Conservation (phyloP, 2,113 vertebrate species). For the Psilopogon haemacephalus region DNA sequence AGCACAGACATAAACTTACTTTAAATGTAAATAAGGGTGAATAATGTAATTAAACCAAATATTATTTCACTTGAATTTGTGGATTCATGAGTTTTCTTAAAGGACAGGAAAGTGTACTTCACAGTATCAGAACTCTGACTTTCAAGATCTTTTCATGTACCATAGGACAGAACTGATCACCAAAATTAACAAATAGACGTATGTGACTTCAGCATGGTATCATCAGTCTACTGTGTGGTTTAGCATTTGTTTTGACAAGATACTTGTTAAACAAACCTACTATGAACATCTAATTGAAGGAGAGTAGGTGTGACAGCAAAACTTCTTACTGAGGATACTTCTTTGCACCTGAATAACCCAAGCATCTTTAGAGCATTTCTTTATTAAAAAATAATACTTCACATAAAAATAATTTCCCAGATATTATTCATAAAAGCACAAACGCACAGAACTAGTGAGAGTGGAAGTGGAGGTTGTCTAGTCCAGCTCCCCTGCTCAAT, state of each 20-base stretch:
- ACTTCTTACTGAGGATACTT: not conserved
- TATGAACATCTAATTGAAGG: not conserved
- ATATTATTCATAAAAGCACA: not conserved
- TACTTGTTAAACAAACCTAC: not conserved
- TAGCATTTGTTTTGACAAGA: not conserved
- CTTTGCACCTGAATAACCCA: not conserved
- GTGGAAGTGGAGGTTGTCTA: not conserved
- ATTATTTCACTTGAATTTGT: not conserved
- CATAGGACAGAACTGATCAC: not conserved
- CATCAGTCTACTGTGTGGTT: not conserved
- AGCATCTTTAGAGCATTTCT: not conserved
- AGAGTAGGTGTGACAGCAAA: not conserved
- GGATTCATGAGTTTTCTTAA: not conserved
- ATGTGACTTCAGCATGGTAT: not conserved
- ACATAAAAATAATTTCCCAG: not conserved
- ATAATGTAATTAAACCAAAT: not conserved
- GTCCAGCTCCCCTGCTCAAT: rapidly evolving
- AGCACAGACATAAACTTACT: not conserved
- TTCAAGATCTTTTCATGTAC: not conserved
- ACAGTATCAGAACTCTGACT: not conserved
- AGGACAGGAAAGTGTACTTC: not conserved
- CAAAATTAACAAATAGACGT: not conserved
- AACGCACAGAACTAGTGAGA: not conserved
- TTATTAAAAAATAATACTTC: not conserved
- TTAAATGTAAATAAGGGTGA: not conserved